phyloP scores from a whole-genome alignment of 1,140 invertebrate genomes.

The Araneus ventricosus region DNA sequence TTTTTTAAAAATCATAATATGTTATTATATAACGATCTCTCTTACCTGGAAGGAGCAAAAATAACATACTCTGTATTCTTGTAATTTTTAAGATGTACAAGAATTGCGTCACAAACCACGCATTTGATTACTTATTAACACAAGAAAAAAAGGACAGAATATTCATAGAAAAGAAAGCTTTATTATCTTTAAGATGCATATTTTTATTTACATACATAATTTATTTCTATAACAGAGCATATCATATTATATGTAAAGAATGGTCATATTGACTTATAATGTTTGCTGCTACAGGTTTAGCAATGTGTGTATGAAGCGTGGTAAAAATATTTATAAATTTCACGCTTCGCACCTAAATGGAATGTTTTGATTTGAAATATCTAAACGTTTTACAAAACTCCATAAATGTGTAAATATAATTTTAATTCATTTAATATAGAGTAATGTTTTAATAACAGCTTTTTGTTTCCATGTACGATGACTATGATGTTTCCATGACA shows the following conservation, averaged over 20 bases:
- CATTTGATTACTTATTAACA: too few relatives aligned
- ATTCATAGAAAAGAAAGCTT: slow-evolving; percentile 2
- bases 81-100: too few relatives aligned
- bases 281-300: not conserved
- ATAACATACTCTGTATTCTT: too few relatives aligned
- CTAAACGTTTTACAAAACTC: not conserved
- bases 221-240: not conserved
- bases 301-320: not conserved
- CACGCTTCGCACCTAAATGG: not conserved
- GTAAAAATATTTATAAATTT: not conserved
- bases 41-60: too few relatives aligned
- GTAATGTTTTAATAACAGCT: accelerated
- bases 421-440: too few relatives aligned
- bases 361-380: not conserved
- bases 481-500: too few relatives aligned
- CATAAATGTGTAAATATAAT: not conserved
- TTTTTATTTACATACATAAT: not conserved
- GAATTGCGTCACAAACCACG: too few relatives aligned
- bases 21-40: too few relatives aligned
- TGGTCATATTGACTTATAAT: not conserved
- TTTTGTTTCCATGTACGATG: too few relatives aligned
- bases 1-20: too few relatives aligned
- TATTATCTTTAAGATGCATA: not conserved
- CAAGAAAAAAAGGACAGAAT: not conserved
- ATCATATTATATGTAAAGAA: not conserved